phyloP scores from a whole-genome alignment of 2,888 invertebrate genomes.

The Ectemnius continuus region DNA sequence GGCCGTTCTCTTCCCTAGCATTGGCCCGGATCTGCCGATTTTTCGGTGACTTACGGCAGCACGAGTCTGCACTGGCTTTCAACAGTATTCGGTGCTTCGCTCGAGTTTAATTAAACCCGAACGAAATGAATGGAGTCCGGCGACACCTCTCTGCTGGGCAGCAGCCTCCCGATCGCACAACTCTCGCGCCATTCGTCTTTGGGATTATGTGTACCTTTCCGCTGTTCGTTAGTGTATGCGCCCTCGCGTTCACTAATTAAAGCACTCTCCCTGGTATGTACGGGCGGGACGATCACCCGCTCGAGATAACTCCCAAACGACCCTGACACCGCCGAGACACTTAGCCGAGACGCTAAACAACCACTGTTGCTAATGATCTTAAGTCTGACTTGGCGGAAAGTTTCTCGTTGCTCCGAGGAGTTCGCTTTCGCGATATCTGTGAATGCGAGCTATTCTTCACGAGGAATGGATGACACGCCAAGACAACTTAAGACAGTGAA shows the following conservation, averaged over 20 bases:
- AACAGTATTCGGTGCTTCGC: not conserved
- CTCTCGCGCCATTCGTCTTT: not conserved
- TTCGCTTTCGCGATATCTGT: not conserved
- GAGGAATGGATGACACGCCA: not conserved
- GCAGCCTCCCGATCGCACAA: not conserved
- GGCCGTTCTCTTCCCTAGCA: no score
- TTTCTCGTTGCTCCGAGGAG: not conserved
- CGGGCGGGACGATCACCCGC: not conserved
- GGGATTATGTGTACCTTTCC: not conserved
- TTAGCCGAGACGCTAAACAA: not conserved
- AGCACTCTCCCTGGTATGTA: not conserved
- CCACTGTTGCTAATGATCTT: not conserved
- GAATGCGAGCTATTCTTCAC: no score
- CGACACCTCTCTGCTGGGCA: not conserved
- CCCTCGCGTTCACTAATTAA: slow-evolving; percentile 2
- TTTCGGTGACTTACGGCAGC: slow-evolving; percentile 6
- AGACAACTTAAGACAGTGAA: not conserved
- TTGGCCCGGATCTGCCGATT: not conserved
- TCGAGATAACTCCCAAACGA: not conserved
- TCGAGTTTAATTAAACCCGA: not conserved
- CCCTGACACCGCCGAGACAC: not conserved
- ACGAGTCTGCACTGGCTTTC: not conserved
- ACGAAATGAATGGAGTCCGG: not conserved
- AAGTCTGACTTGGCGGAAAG: not conserved
- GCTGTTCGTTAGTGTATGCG: not conserved